phyloP scores from a whole-genome alignment of 2,797 vertebrate genomes.

The Cuculus canorus region DNA sequence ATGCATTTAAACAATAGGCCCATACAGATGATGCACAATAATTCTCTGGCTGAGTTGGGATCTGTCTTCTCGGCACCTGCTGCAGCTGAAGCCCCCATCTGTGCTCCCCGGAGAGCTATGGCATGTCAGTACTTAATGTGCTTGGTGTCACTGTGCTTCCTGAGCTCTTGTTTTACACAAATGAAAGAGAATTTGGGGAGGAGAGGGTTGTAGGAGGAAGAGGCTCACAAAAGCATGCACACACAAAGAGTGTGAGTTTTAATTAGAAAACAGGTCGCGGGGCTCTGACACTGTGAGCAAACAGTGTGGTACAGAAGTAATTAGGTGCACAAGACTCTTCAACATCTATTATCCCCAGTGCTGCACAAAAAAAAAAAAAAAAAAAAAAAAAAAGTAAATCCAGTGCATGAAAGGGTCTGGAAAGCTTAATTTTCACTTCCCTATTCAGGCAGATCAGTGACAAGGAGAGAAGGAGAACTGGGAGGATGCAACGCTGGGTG shows the following conservation, averaged over 20 bases:
- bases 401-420: background rate
- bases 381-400: background rate
- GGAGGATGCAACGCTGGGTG: background rate
- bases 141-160: slow-evolving; percentile 45
- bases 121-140: slow-evolving; percentile 26
- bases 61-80: slow-evolving; percentile 63
- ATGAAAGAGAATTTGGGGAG: slow-evolving; percentile 16
- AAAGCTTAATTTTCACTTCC: background rate
- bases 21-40: slow-evolving; percentile 56
- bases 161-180: background rate
- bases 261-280: background rate
- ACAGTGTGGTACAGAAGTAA: background rate
- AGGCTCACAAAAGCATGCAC: rapidly evolving
- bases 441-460: background rate
- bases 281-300: background rate
- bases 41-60: slow-evolving; percentile 43
- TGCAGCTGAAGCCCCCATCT: slow-evolving; percentile 70
- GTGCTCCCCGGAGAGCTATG: slow-evolving; percentile 20
- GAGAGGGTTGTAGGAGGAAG: background rate
- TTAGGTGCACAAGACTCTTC: slow-evolving; percentile 16
- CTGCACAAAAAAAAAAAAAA: background rate
- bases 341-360: background rate
- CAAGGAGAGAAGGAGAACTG: background rate
- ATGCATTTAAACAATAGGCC: slow-evolving; percentile 45
- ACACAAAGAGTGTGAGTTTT: background rate